phyloP scores from a whole-genome alignment of 2,888 invertebrate genomes.

The Teinopalpus imperialis region DNA sequence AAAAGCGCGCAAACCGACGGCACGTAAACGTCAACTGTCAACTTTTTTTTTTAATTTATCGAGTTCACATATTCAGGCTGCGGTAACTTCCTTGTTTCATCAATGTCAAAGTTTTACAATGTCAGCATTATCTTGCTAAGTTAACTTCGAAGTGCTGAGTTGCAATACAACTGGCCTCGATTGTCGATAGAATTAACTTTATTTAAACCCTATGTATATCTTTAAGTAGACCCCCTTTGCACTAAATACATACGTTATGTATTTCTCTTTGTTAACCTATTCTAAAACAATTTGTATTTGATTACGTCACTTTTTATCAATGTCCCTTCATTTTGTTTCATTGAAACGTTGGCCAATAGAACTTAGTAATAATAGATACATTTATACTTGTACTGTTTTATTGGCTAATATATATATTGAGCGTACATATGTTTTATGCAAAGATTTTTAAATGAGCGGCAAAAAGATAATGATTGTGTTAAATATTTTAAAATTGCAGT shows the following conservation, averaged over 20 bases:
- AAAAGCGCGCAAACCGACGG: conserved; percentile 50
- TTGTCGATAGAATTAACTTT: conserved; percentile 1
- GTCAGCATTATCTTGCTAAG: conserved; percentile 29
- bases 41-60: conserved; percentile 36
- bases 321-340: background rate
- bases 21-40: conserved; percentile 37
- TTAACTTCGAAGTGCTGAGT: conserved; percentile 24
- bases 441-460: too few relatives aligned
- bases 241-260: conserved; percentile 6
- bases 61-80: conserved; percentile 32
- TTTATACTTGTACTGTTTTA: too few relatives aligned
- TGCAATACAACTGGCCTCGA: conserved; percentile 21
- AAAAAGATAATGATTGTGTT: too few relatives aligned
- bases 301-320: conserved; percentile 21
- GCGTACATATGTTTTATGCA: too few relatives aligned
- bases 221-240: conserved; percentile 1
- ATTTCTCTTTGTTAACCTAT: conserved; percentile 16
- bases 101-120: conserved; percentile 37
- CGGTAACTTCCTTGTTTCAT: conserved; percentile 34
- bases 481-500: too few relatives aligned
- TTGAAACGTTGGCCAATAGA: background rate
- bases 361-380: conserved; percentile 5
- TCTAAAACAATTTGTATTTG: conserved; percentile 15
- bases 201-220: too few relatives aligned
- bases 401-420: too few relatives aligned